Base-by-base conservation (phyloP, 2,888 invertebrate species). In the Loripinus fragilis region DNA sequence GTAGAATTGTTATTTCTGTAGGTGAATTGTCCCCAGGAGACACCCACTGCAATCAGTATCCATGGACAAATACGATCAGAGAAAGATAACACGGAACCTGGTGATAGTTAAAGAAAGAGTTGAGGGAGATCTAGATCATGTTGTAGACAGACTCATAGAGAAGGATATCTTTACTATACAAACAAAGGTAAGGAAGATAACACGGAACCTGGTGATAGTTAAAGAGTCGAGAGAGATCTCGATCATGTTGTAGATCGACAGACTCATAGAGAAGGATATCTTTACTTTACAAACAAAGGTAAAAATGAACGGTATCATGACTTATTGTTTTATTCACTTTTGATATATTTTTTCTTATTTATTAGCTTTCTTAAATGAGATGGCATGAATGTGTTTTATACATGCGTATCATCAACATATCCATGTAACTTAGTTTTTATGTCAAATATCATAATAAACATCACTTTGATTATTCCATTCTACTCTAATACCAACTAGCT, bases 151-250 rank as follows among this genome's bases (percentile, higher is more conserved):
- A 20, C 60, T 60, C 33, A 60, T 60, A 8, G 60, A 60, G 23
- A 60, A 33, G 17, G 60, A 60, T 20, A 33, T 60, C 33, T 60
- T 60, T 33, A 33, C 20, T 33, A 60, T 60, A 20, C 30, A 33
- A 28, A 60, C 20, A 60, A 60, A 60, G 33, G 60, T 60, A 17
- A 60, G 60, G n/a, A 60, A 60, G 33, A 60, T 60, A 33, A 60
- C 60, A 3, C 60, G 60, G 33, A 60, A 60, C 28, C 20, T 60
- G 33, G 30, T 33, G 17, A 33, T 33, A 30, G 30, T 60, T 2
- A 60, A 60, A 33, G 60, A 60, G 33, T 33, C 2, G 60, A 33
- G 28, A 33, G 33, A 33, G 60, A 60, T 20, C 20, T 60, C 2
- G 60, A 60, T 20, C 5, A 30, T 17, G 33, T 60, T n/a, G 17